These are phyloP conservation scores for Drosophila borealis DNA, from an alignment of 2,888 invertebrate species.

Conservation along the genomic window DNA sequence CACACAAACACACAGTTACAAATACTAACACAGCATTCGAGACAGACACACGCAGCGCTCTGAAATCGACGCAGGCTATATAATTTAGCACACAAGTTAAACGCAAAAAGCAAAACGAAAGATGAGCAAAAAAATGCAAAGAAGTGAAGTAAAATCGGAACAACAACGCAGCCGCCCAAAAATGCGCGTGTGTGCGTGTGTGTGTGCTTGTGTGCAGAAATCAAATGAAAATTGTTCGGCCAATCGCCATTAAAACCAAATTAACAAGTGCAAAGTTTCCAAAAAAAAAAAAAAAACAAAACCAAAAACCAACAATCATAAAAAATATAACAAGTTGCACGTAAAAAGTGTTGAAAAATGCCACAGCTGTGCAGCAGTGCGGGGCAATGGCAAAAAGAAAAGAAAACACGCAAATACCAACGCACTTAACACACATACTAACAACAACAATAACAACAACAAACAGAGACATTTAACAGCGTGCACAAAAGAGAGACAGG, in stretches of 20 bases:
- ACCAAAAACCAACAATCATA: constrained; percentile 21
- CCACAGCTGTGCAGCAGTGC: constrained; percentile 57
- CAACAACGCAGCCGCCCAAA: constrained; percentile 66
- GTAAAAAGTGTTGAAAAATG: constrained; percentile 69
- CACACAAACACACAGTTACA: constrained; percentile 26
- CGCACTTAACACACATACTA: constrained; percentile 79
- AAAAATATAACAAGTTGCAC: constrained; percentile 33
- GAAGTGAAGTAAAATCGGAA: constrained; percentile 51
- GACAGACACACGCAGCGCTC: constrained; percentile 49
- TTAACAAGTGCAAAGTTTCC: constrained; percentile 48
- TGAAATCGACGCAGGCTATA: constrained; percentile 68
- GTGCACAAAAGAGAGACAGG: constrained; percentile 31
- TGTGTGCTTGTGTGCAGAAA: constrained; percentile 35
- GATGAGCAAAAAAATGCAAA: constrained; percentile 57
- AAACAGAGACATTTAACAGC: constrained; percentile 55
- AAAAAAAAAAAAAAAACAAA: constrained; percentile 26
- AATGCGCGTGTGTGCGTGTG: constrained; percentile 24
- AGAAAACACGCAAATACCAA: constrained; percentile 71
- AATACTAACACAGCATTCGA: constrained; percentile 22
- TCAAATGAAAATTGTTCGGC: constrained; percentile 42
- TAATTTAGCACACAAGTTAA: constrained; percentile 80
- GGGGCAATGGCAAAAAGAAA: constrained; percentile 17
- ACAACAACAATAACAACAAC: constrained; percentile 53
- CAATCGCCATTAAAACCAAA: constrained; percentile 55
- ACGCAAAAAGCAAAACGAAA: constrained; percentile 57